Conservation (phyloP, 2,888 invertebrate genomes). For the Xestia c-nigrum region DNA sequence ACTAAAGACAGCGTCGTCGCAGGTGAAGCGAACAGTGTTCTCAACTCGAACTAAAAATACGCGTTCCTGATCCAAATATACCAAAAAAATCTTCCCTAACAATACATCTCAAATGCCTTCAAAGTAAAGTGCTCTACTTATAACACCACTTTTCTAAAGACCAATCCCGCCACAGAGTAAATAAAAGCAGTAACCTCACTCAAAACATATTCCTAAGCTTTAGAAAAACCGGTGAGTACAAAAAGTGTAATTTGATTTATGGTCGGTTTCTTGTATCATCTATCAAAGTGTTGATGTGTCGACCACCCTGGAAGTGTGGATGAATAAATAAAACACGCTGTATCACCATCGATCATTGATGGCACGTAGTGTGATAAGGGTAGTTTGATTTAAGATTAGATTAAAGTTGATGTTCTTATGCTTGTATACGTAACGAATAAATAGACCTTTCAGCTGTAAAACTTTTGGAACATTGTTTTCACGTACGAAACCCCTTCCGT, state of each 20-base stretch:
- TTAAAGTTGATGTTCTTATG: constrained; percentile 5
- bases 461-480: not conserved
- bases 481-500: not conserved
- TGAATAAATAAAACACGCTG: constrained; percentile 44
- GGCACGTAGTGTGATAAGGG: constrained; percentile 22
- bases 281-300: constrained; percentile 53
- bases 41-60: constrained; percentile 2
- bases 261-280: constrained; percentile 51
- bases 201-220: constrained; percentile 6
- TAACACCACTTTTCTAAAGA: constrained; percentile 7
- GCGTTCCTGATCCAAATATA: not conserved
- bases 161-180: constrained; percentile 29
- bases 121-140: constrained; percentile 25
- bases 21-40: not conserved
- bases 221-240: constrained; percentile 37
- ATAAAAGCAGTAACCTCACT: constrained; percentile 27
- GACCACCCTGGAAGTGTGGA: constrained; percentile 12
- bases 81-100: not conserved
- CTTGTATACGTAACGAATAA: not conserved
- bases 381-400: constrained; percentile 21
- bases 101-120: constrained; percentile 3
- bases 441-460: not conserved
- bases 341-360: constrained; percentile 56
- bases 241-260: constrained; percentile 54
- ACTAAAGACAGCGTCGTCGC: not conserved